Percentiles rank a stretch among this genome's conserved stretches.
phyloP scores from a whole-genome alignment of 1,140 invertebrate species.

The Dreissena polymorpha region DNA sequence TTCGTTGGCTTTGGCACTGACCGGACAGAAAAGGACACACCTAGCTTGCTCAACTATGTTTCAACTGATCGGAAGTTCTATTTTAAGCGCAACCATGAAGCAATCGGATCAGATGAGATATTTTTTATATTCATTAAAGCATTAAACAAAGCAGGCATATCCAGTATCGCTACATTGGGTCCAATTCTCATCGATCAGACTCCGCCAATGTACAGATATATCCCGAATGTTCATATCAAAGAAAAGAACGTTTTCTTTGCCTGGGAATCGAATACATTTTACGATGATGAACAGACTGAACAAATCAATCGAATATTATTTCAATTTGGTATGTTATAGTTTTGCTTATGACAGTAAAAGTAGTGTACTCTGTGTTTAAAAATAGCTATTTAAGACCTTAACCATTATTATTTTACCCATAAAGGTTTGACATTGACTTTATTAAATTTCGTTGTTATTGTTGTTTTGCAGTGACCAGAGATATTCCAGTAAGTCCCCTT shows the following conservation, averaged over 20 bases:
- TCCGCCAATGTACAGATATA: conserved; percentile 43
- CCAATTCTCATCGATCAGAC: conserved; percentile 64
- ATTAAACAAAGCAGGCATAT: conserved; percentile 59
- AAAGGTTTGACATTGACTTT: too few relatives aligned
- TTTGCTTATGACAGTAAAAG: too few relatives aligned
- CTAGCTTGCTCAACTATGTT: conserved; percentile 22
- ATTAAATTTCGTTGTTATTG: neutral
- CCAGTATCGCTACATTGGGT: conserved; percentile 43
- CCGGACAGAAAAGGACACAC: neutral
- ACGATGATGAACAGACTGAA: conserved; percentile 56
- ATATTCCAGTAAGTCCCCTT: neutral
- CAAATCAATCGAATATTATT: neutral
- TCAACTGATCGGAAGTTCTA: conserved; percentile 8
- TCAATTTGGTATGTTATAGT: neutral
- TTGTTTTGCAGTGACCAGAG: neutral
- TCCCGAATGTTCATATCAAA: conserved; percentile 7
- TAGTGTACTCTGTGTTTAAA: too few relatives aligned
- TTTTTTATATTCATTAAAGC: conserved; percentile 59
- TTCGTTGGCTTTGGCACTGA: conserved; percentile 47
- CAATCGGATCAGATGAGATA: conserved; percentile 38
- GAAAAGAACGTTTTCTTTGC: conserved; percentile 23
- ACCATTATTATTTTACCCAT: too few relatives aligned
- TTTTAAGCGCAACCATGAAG: conserved; percentile 38
- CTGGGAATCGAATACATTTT: conserved; percentile 52
- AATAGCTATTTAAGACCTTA: too few relatives aligned